Evolutionary conservation across 2,113 vertebrate species (phyloP).

Genomic region (Formicarius rufipectus): DNA sequence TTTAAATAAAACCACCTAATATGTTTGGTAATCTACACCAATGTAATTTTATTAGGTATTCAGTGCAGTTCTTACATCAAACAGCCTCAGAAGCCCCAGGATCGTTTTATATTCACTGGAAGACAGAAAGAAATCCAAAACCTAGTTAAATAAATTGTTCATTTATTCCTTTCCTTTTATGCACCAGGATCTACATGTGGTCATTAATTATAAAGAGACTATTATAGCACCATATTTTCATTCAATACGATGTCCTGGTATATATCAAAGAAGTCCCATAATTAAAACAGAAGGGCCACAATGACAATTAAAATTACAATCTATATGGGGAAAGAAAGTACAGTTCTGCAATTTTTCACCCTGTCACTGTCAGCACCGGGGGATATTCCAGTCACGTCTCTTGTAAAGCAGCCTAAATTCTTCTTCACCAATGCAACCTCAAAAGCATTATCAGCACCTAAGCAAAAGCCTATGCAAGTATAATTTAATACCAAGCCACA

Average conservation of each 20-base stretch:
- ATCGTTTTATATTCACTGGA: constrained; percentile 82
- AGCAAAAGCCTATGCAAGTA: constrained; percentile 97
- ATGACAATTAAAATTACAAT: constrained; percentile 91
- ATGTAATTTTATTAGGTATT: constrained; percentile 77
- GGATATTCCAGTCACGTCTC: constrained; percentile 83
- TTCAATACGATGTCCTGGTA: constrained; percentile 85
- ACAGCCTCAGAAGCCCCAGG: constrained; percentile 75
- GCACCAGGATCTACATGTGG: constrained; percentile 85
- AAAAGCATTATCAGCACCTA: constrained; percentile 93
- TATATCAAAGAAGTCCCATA: constrained; percentile 89
- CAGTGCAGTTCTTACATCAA: constrained; percentile 73
- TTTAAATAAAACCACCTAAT: constrained; percentile 69
- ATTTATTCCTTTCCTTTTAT: constrained; percentile 87
- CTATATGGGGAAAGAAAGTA: constrained; percentile 85
- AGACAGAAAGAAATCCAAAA: constrained; percentile 84
- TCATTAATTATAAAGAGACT: constrained; percentile 90
- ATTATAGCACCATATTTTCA: constrained; percentile 89
- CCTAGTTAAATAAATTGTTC: constrained; percentile 90
- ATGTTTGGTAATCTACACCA: constrained; percentile 72
- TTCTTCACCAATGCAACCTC: constrained; percentile 85
- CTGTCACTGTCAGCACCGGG: constrained; percentile 82
- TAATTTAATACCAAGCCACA: constrained; percentile 99
- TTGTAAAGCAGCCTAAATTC: constrained; percentile 87
- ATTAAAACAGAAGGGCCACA: constrained; percentile 88
- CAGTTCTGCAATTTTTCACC: constrained; percentile 87